Percentiles rank a stretch among this genome's conserved stretches.
phyloP scores from a whole-genome alignment of 1,140 invertebrate species.

The Paralvinella palmiformis region DNA sequence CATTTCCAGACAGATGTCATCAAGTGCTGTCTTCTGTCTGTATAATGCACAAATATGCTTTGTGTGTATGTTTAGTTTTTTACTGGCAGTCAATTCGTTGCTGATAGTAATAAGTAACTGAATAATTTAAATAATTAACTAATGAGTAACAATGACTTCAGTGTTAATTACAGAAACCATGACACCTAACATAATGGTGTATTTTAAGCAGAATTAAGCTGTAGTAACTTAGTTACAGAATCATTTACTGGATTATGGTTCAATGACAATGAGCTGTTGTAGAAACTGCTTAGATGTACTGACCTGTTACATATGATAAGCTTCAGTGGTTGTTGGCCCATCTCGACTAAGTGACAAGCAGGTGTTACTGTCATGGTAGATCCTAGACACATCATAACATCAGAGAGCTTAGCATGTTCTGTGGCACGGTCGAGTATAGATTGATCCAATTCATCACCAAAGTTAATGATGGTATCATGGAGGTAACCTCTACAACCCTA shows the following conservation, averaged over 20 bases:
- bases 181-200: not conserved
- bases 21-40: slow-evolving; percentile 30
- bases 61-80: not conserved
- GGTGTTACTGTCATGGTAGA: slow-evolving; percentile 60
- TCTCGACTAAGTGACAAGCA: slow-evolving; percentile 30
- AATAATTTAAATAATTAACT: not conserved
- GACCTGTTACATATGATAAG: slow-evolving; percentile 44
- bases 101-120: not conserved
- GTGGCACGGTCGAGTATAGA: not conserved
- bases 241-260: not conserved
- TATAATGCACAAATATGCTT: not conserved
- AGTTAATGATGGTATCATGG: slow-evolving; percentile 39
- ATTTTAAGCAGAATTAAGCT: not conserved
- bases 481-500: slow-evolving; percentile 33
- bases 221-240: not conserved
- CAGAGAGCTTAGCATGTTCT: slow-evolving; percentile 60
- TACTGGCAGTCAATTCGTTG: not conserved
- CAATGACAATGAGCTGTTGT: not conserved
- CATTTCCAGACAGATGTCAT: slow-evolving; percentile 15
- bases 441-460: slow-evolving; percentile 14
- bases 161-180: not conserved
- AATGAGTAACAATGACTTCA: not conserved
- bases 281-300: not conserved
- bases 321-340: slow-evolving; percentile 23
- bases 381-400: slow-evolving; percentile 88